Evolutionary conservation across 2,888 invertebrate species (phyloP).

Genomic region (Octonoba sinensis): DNA sequence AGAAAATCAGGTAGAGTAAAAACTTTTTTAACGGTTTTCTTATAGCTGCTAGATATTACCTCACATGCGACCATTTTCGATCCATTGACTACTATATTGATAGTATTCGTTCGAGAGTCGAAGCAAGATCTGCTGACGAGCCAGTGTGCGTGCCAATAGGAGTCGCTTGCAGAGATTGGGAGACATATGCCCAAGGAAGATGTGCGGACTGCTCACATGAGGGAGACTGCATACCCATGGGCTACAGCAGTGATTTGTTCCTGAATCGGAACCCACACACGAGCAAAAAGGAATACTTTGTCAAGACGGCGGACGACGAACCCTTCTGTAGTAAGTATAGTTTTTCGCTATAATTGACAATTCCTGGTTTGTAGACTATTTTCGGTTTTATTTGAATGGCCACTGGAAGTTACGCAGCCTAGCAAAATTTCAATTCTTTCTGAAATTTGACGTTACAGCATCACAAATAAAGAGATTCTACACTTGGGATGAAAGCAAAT

Average conservation of each 20-base stretch:
- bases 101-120: constrained; percentile 14
- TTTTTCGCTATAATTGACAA: not conserved
- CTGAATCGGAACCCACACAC: not conserved
- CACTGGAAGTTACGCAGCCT: too few relatives aligned
- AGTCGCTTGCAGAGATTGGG: constrained; percentile 50
- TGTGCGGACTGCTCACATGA: constrained; percentile 44
- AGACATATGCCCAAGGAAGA: constrained; percentile 40
- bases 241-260: constrained; percentile 32
- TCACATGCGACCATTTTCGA: constrained; percentile 59
- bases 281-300: constrained; percentile 10
- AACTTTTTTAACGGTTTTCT: too few relatives aligned
- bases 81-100: constrained; percentile 70
- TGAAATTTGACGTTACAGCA: too few relatives aligned
- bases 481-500: too few relatives aligned
- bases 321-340: constrained; percentile 51
- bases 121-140: not conserved
- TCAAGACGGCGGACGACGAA: constrained; percentile 41
- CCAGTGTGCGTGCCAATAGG: constrained; percentile 26
- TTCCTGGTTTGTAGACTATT: too few relatives aligned
- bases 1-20: too few relatives aligned
- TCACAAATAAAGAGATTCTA: too few relatives aligned
- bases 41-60: constrained; percentile 30
- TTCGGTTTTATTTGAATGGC: too few relatives aligned
- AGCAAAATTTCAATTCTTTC: too few relatives aligned
- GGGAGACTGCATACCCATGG: constrained; percentile 40